Base-by-base conservation (phyloP, 2,888 invertebrate species). In the Xanthostigma xanthostigma region DNA sequence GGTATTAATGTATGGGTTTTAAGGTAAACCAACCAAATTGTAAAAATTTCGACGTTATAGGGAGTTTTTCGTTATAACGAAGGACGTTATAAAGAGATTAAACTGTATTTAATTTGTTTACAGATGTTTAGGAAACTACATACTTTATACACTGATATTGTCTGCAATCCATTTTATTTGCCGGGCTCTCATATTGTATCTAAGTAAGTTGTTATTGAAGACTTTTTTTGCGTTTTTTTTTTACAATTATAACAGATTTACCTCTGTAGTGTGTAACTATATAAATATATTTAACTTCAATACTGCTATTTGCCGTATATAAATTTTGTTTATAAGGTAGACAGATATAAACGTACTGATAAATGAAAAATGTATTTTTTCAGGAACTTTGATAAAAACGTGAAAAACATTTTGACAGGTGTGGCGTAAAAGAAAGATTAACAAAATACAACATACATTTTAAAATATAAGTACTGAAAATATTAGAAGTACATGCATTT, bases 141-240 rank as follows among this genome's bases (percentile, higher is more conserved):
- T 63, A 79, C 83, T 44, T 79, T 91, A 38, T 97, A 95, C 64
- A 88, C 92, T 2, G 93, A 96, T 65, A 86, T 92, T 53, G 84
- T 97, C 50, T 94, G 92, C 61, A 95, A 96, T 71, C 96, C 97
- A 42, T 97, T 98, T 67, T 94, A 96, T 70, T 78, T 87, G 60
- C 93, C 95, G 35, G 94, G 94, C 34, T 89, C 93, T 60, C 79
- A 81, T 56, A 84, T 97, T 44, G 78, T 76, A 41, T 95, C 95
- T 5, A 79, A 76, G 93, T 94, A 75, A 79, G 78, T 64, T 51
- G 44, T 48, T 45, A 44, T 35, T 9, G 42, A 41, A 35, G 17
- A 14, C 17, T 40, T 10, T 42, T 14, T 35, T 35, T 33, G 0
- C 9, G 12, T 12, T 11, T 27, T 8, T 45, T 11, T 38, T 41